These are phyloP conservation scores for Calonectris borealis DNA, from an alignment of 2,113 vertebrate genomes.

Conservation along the genomic window DNA sequence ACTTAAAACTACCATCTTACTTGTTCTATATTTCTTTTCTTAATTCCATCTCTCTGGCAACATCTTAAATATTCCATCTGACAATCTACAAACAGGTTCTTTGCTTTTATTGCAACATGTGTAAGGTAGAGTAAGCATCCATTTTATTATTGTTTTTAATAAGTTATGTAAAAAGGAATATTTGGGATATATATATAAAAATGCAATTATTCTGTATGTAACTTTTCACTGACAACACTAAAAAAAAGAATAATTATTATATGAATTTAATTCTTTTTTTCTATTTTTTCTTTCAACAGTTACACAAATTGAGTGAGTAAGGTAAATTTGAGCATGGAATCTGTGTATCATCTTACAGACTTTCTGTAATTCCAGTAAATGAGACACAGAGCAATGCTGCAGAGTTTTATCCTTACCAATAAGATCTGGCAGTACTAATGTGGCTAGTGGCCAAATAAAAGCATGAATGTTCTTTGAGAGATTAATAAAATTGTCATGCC, in stretches of 20 bases:
- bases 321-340: background rate
- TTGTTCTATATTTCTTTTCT: background rate
- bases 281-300: background rate
- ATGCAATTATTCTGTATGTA: background rate
- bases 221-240: background rate
- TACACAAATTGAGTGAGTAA: background rate
- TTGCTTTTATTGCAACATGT: background rate
- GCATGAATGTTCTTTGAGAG: background rate
- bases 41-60: background rate
- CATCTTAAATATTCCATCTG: background rate
- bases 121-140: background rate
- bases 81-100: background rate
- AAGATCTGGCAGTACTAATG: background rate
- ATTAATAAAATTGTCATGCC: slow-evolving; percentile 6
- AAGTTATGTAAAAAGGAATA: background rate
- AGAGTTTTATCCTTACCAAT: background rate
- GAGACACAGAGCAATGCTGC: background rate
- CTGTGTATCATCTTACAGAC: background rate
- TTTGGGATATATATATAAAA: background rate
- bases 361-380: background rate
- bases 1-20: background rate
- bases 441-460: background rate
- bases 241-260: background rate
- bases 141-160: background rate
- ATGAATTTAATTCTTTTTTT: background rate